Evolutionary conservation across 2,113 vertebrate genomes (phyloP).

Genomic region (Aplodontia rufa): DNA sequence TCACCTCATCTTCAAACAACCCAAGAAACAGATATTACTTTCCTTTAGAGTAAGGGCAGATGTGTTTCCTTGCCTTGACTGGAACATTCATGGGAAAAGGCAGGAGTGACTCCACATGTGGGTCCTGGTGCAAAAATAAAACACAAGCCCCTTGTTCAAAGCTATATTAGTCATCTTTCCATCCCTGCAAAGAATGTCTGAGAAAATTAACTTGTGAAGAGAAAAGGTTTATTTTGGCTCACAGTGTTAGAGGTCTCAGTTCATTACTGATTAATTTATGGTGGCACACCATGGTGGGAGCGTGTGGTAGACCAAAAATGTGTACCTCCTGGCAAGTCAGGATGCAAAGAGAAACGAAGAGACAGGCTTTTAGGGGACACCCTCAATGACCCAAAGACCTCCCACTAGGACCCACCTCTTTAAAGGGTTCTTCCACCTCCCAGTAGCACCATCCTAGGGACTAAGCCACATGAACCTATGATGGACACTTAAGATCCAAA

Average conservation of each 20-base stretch:
- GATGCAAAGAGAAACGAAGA: not conserved
- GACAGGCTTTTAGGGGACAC: not conserved
- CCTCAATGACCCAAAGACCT: not conserved
- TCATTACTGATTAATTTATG: not conserved
- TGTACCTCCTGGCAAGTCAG: not conserved
- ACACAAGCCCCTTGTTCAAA: not conserved
- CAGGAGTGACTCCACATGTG: not conserved
- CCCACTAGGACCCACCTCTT: too few species aligned
- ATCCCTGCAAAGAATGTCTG: not conserved
- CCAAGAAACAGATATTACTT: not conserved
- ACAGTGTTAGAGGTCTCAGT: not conserved
- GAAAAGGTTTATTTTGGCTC: not conserved
- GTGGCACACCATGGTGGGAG: not conserved
- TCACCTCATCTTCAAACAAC: not conserved
- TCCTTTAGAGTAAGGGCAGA: not conserved
- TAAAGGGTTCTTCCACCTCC: not conserved
- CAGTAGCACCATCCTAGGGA: too few species aligned
- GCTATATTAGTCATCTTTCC: not conserved
- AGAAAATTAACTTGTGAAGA: not conserved
- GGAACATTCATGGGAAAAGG: not conserved
- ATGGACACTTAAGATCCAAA: not conserved
- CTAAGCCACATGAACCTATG: not conserved
- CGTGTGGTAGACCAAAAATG: not conserved
- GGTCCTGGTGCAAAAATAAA: not conserved
- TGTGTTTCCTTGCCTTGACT: not conserved